phyloP scores from a whole-genome alignment of 2,797 vertebrate genomes.

The Vireo griseus region DNA sequence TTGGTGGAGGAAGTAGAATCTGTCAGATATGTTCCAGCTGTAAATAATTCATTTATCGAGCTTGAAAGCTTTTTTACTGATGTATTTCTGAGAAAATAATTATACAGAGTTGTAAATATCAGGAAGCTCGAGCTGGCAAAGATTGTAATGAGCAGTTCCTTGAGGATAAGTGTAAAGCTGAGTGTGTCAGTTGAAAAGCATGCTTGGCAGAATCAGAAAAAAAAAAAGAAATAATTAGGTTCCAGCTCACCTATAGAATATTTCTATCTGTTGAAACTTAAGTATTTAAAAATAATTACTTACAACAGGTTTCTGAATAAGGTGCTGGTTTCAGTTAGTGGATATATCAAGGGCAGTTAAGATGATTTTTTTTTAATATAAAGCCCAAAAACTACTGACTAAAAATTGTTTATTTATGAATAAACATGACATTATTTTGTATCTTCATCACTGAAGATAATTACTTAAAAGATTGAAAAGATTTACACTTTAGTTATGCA shows the following conservation, averaged over 20 bases:
- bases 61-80: not conserved
- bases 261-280: not conserved
- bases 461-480: not conserved
- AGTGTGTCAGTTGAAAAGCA: not conserved
- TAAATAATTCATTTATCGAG: not conserved
- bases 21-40: not conserved
- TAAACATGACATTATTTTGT: not conserved
- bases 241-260: not conserved
- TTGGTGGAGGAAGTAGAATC: not conserved
- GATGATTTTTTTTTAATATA: not conserved
- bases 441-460: not conserved
- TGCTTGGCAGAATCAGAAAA: not conserved
- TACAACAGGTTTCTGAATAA: not conserved
- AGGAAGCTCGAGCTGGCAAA: not conserved
- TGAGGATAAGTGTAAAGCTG: not conserved
- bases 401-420: not conserved
- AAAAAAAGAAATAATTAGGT: not conserved
- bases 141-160: not conserved
- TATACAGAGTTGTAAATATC: not conserved
- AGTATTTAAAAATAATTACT: not conserved
- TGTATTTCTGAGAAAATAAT: not conserved
- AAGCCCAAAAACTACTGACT: not conserved
- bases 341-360: not conserved
- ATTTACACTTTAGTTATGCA: not conserved
- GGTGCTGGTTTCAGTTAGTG: not conserved